A percentile compares a stretch with the other conserved stretches of the same genome.
Evolutionary conservation across 2,888 invertebrate genomes (phyloP).

Genomic region (Siphonodentalium dalli): DNA sequence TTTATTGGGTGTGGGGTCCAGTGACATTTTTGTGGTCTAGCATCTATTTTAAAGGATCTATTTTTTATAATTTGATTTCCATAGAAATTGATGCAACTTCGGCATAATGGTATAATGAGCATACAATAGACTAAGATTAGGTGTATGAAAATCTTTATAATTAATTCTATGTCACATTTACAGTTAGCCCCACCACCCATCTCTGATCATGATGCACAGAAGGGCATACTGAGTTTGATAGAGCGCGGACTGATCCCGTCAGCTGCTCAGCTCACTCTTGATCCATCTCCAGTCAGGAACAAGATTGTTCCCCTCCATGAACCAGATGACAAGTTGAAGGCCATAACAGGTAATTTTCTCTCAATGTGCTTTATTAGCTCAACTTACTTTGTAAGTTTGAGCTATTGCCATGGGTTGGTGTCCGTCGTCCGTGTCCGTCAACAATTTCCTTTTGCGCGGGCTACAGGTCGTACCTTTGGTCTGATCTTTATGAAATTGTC

Average conservation of each 20-base stretch:
- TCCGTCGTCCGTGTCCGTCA: too few species aligned
- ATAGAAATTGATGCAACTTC: background rate
- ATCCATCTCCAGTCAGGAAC: constrained; percentile 62
- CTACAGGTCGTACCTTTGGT: too few species aligned
- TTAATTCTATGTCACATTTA: constrained; percentile 2
- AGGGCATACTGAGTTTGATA: constrained; percentile 61
- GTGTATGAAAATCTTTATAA: too few species aligned
- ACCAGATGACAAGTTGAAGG: constrained; percentile 44
- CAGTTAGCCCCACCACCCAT: constrained; percentile 63
- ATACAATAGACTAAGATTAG: too few species aligned
- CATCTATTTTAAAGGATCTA: background rate
- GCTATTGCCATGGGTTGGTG: too few species aligned
- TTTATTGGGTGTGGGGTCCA: too few species aligned
- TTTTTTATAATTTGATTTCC: background rate
- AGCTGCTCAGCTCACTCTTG: constrained; percentile 61
- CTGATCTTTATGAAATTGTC: too few species aligned
- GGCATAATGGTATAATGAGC: background rate
- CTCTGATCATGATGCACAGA: constrained; percentile 60
- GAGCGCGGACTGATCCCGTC: constrained; percentile 64
- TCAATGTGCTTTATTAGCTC: too few species aligned
- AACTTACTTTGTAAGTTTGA: too few species aligned
- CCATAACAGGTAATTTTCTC: too few species aligned
- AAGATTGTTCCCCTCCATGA: constrained; percentile 48
- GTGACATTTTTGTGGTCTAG: background rate
- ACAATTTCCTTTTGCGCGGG: too few species aligned